A percentile compares a stretch with the other conserved stretches of the same genome.
phyloP scores from a whole-genome alignment of 2,113 vertebrate species.

The Opisthocomus hoazin region DNA sequence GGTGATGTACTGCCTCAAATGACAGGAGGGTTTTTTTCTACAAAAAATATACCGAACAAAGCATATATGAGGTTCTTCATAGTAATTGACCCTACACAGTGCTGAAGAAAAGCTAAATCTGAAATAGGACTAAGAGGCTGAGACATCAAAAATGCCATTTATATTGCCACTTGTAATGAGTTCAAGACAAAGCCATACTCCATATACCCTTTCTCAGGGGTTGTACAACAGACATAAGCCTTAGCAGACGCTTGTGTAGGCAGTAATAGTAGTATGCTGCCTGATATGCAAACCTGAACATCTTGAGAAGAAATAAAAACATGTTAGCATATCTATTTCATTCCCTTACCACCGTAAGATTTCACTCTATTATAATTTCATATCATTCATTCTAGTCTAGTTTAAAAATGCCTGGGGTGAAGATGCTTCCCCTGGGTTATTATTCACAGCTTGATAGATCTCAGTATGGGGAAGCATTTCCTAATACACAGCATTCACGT shows the following conservation, averaged over 20 bases:
- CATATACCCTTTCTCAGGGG: not conserved
- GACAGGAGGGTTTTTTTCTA: not conserved
- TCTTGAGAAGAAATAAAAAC: constrained; percentile 1
- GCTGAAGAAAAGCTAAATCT: not conserved
- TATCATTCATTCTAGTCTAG: not conserved
- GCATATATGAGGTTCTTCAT: not conserved
- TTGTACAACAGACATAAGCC: fast-evolving
- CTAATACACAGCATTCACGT: not conserved
- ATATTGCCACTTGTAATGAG: not conserved
- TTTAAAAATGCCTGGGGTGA: constrained; percentile 13
- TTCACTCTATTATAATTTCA: constrained; percentile 4
- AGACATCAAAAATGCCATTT: not conserved
- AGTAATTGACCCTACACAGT: not conserved
- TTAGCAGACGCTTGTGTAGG: not conserved
- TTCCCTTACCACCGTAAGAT: not conserved
- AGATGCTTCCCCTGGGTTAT: constrained; percentile 22
- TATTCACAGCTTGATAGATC: constrained; percentile 17
- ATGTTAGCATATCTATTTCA: not conserved
- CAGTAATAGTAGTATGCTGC: not conserved
- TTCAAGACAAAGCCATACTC: not conserved
- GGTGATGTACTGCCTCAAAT: not conserved
- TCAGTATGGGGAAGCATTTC: not conserved
- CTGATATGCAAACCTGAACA: not conserved
- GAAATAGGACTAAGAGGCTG: not conserved
- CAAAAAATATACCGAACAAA: not conserved